Evolutionary conservation across 2,797 vertebrate genomes (phyloP).

Genomic region (Trichosurus vulpecula): DNA sequence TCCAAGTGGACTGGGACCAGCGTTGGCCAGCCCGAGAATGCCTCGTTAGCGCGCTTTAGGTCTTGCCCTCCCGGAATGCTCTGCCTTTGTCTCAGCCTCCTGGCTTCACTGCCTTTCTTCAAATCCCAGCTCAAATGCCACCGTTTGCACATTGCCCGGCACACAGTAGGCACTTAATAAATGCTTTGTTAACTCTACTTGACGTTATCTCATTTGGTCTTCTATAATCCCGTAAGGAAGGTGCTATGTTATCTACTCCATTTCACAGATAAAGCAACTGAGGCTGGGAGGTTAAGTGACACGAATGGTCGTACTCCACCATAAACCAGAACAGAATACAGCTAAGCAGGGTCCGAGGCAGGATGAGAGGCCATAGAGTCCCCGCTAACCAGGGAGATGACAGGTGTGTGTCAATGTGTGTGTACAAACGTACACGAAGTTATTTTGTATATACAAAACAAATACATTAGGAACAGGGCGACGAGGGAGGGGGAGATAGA

Average conservation of each 20-base stretch:
- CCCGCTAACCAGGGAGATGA: neutral
- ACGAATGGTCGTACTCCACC: too few species aligned
- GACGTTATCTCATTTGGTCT: neutral
- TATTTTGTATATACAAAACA: neutral
- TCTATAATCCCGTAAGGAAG: neutral
- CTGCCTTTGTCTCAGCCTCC: too few species aligned
- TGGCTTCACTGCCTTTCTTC: neutral
- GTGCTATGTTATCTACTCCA: neutral
- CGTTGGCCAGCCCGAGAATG: fast-evolving
- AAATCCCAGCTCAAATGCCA: too few species aligned
- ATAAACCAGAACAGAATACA: too few species aligned
- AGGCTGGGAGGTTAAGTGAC: neutral
- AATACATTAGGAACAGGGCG: neutral
- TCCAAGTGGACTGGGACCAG: too few species aligned
- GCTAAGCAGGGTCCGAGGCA: too few species aligned
- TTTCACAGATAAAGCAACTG: neutral
- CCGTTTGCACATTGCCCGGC: neutral
- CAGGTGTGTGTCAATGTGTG: neutral
- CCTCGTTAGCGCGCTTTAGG: too few species aligned
- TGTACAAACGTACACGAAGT: too few species aligned
- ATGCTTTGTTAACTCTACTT: neutral
- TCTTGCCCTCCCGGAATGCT: too few species aligned
- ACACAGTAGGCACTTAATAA: neutral
- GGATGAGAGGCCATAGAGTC: too few species aligned
- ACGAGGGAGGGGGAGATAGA: too few species aligned